Evolutionary conservation across 2,113 vertebrate species (phyloP), one percentile per base, ranked within the genome.

Genomic region (Dipodomys spectabilis): DNA sequence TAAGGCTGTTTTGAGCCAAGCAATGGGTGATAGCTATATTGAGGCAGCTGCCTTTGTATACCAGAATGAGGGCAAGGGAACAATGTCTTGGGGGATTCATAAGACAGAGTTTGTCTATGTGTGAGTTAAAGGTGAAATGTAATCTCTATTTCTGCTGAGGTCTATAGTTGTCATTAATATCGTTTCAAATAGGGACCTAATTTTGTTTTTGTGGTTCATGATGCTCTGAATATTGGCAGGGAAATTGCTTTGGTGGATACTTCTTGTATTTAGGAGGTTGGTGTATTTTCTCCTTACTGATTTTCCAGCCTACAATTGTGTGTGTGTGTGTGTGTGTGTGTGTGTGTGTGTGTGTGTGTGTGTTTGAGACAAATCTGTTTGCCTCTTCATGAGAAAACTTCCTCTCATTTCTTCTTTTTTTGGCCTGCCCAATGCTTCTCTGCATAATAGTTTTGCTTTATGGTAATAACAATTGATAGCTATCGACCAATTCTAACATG

Each of bases 381-480:
- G 82, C 62, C 45, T 96, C 69, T 93, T 95, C 57, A 83, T 91
- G 88, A 94, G 82, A 53, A 80, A 92, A 92, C 57, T 81, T 92
- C 60, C 20, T 5, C 90, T 92, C 18, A 53, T 49, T 49, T 12
- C 49, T 49, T 95, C 75, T 44, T 69, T 83, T 91, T 92, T 93
- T 85, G 65, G 57, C 18, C 44, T 71, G 45, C 91, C 91, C 57
- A 86, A 80, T 6, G 13, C 84, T 95, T 94, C 64, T 23, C 27
- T 30, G 27, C 32, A 44, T 92, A 83, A 67, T 16, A 72, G 44
- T 90, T 95, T 95, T 85, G 71, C 80, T 93, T 94, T 89, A 64
- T 39, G 27, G 75, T 87, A 93, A 93, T 92, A 86, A 84, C 92
- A 93, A 89, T 84, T 88, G 95, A 91, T 95, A 85, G 45, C 65